Conservation (phyloP, 2,888 invertebrate species). For the Cephus spinipes region DNA sequence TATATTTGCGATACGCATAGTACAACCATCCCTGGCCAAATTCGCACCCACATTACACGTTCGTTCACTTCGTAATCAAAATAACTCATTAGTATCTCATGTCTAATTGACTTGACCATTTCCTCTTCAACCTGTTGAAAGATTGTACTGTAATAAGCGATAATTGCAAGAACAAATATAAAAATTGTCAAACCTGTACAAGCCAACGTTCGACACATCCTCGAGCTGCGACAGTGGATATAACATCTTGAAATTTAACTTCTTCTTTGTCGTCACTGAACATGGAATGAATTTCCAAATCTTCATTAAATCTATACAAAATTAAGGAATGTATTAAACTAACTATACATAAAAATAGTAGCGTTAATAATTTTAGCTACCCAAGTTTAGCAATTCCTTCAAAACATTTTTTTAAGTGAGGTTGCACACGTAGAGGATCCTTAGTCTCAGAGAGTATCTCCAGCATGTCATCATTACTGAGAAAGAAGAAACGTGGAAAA, state of each 20-base stretch:
- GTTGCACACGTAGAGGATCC: conserved; percentile 85
- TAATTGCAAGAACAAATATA: background rate
- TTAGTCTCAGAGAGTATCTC: conserved; percentile 92
- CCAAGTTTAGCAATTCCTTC: conserved; percentile 84
- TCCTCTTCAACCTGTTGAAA: conserved; percentile 78
- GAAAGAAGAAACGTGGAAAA: conserved; percentile 90
- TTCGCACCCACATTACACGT: conserved; percentile 78
- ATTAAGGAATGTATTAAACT: conserved; percentile 35
- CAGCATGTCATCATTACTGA: conserved; percentile 91
- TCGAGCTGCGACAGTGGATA: conserved; percentile 78
- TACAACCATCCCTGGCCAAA: conserved; percentile 88
- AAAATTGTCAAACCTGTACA: conserved; percentile 66
- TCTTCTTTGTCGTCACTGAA: conserved; percentile 82
- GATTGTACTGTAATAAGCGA: background rate
- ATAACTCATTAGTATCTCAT: conserved; percentile 76
- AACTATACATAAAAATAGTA: background rate
- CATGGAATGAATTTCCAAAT: conserved; percentile 82
- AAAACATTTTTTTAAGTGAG: conserved; percentile 89
- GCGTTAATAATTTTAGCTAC: conserved; percentile 32
- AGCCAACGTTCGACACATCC: conserved; percentile 92
- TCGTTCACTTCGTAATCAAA: conserved; percentile 72
- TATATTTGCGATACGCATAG: conserved; percentile 83
- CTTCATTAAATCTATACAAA: conserved; percentile 71
- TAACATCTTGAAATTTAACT: conserved; percentile 72
- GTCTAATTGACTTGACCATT: conserved; percentile 80